Conservation (phyloP, 2,797 vertebrate genomes). For the Coracias cyanogaster region DNA sequence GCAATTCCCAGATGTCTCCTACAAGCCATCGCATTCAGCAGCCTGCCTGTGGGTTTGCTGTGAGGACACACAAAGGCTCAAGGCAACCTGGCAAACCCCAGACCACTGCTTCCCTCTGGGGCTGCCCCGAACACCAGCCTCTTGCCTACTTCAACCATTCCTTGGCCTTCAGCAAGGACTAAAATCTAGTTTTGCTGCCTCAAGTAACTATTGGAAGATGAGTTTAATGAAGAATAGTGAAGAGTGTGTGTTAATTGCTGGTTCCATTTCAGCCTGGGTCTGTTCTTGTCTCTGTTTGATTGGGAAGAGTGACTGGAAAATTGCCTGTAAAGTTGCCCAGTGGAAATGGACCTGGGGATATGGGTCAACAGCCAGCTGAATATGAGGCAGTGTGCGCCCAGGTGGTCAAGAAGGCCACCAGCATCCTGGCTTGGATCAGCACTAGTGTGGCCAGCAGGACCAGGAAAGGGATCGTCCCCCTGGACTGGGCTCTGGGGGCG, state of each 20-base stretch:
- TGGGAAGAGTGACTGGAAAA: background rate
- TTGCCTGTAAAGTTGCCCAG: background rate
- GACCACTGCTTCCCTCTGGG: too few species aligned
- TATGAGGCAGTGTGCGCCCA: background rate
- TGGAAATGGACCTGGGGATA: background rate
- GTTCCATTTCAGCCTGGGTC: background rate
- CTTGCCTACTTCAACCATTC: background rate
- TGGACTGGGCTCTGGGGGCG: background rate
- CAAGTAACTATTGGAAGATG: background rate
- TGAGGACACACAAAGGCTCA: background rate
- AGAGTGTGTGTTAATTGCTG: background rate
- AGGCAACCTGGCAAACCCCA: background rate
- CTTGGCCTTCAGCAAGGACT: background rate
- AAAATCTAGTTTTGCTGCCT: background rate
- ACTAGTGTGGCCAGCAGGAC: background rate
- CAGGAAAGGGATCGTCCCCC: background rate
- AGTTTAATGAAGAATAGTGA: background rate
- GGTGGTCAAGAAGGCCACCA: background rate
- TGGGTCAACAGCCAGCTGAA: background rate
- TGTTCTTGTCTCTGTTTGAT: too few species aligned
- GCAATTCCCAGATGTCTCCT: background rate
- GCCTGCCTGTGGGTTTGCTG: background rate
- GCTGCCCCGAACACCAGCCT: background rate
- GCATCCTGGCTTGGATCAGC: background rate
- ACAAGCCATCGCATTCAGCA: rapidly evolving